Percentiles rank a stretch among this genome's conserved stretches.
Conservation (phyloP, 2,888 invertebrate genomes). For the Ormyrus nitidulus region DNA sequence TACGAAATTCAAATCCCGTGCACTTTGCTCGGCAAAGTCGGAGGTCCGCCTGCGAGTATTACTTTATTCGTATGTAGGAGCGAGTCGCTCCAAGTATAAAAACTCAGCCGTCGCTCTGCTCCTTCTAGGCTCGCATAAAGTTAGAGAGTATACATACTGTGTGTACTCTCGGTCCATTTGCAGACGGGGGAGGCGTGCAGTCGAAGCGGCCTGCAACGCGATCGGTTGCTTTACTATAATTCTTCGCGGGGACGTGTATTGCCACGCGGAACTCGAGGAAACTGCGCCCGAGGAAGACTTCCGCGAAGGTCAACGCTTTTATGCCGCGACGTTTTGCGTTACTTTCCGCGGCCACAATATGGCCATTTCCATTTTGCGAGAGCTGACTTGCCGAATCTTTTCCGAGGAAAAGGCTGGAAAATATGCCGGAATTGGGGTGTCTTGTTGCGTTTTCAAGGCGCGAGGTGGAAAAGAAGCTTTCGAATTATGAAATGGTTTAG, state of each 20-base stretch:
- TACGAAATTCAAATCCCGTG: constrained; percentile 23
- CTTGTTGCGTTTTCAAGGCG: too few species aligned
- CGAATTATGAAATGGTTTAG: too few species aligned
- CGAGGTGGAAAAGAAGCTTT: too few species aligned
- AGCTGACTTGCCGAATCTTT: too few species aligned
- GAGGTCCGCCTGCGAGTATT: neutral
- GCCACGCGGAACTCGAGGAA: constrained; percentile 27
- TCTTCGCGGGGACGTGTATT: constrained; percentile 34
- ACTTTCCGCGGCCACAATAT: too few species aligned
- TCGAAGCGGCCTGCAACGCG: constrained; percentile 22
- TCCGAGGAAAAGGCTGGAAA: too few species aligned
- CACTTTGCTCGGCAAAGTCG: neutral
- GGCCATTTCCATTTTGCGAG: too few species aligned
- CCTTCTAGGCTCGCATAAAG: constrained; percentile 2
- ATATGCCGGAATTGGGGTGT: too few species aligned
- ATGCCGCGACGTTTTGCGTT: too few species aligned
- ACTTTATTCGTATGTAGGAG: constrained; percentile 13
- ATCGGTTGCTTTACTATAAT: constrained; percentile 46
- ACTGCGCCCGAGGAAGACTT: neutral
- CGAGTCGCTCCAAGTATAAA: constrained; percentile 5
- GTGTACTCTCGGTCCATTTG: constrained; percentile 35
- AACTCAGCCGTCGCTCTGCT: constrained; percentile 15
- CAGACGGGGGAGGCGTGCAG: neutral
- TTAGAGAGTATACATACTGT: constrained; percentile 16
- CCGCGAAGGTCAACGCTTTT: too few species aligned